Conservation (phyloP, 2,113 vertebrate genomes). For the Chitala chitala region DNA sequence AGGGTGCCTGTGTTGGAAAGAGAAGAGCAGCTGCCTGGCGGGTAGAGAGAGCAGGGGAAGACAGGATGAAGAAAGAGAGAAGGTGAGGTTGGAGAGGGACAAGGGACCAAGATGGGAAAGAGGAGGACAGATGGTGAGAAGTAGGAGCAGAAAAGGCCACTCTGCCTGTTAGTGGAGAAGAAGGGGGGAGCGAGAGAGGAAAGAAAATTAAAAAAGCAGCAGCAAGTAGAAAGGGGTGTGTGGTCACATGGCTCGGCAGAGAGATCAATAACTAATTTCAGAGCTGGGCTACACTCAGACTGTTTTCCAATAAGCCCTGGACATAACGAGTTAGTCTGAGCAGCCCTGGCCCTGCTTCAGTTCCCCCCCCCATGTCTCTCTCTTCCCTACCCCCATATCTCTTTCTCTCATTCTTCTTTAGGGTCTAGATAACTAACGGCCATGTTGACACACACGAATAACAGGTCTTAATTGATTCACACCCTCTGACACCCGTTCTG, state of each 20-base stretch:
- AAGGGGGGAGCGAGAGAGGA: background rate
- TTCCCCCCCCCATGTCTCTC: conserved; percentile 48
- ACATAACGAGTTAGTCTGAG: conserved; percentile 49
- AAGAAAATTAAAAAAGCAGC: conserved; percentile 4
- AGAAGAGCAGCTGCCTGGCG: too few species aligned
- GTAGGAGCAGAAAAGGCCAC: background rate
- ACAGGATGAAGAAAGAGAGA: conserved; percentile 52
- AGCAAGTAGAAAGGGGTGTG: conserved; percentile 13
- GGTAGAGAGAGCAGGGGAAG: conserved; percentile 33
- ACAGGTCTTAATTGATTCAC: conserved; percentile 9
- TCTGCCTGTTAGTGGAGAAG: background rate
- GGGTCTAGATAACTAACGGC: background rate
- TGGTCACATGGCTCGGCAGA: background rate
- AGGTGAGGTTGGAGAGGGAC: conserved; percentile 44
- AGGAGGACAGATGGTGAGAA: background rate
- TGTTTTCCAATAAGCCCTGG: conserved; percentile 65
- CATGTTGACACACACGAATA: conserved; percentile 1
- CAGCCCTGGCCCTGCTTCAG: too few species aligned
- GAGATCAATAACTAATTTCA: conserved; percentile 72
- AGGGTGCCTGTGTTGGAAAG: background rate
- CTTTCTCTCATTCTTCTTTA: background rate
- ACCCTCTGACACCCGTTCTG: background rate
- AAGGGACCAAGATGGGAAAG: background rate
- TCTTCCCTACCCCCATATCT: conserved; percentile 37
- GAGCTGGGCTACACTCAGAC: conserved; percentile 58